A percentile compares a stretch with the other conserved stretches of the same genome.
Evolutionary conservation across 1,140 invertebrate genomes (phyloP).

Genomic region (Zaprionus africanus): DNA sequence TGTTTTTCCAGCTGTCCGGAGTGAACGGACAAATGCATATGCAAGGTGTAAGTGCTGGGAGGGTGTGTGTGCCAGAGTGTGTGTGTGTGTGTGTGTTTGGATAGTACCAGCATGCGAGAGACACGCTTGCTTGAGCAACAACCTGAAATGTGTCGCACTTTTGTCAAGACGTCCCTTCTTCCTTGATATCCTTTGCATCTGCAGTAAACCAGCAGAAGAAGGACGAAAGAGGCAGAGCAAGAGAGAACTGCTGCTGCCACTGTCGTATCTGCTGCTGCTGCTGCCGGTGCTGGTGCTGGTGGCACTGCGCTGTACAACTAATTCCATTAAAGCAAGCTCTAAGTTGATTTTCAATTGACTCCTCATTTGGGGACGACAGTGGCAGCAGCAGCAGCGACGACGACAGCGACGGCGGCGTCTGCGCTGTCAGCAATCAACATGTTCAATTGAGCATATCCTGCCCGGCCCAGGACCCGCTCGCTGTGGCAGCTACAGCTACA

Average conservation of each 20-base stretch:
- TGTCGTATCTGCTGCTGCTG: conserved; percentile 30
- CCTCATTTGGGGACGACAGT: conserved; percentile 59
- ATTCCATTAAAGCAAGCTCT: conserved; percentile 80
- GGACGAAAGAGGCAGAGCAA: neutral
- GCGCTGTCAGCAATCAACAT: conserved; percentile 80
- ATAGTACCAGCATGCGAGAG: conserved; percentile 4
- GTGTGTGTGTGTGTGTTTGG: conserved; percentile 3
- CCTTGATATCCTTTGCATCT: conserved; percentile 37
- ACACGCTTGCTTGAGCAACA: conserved; percentile 27
- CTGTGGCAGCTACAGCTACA: conserved; percentile 15
- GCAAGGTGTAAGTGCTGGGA: neutral
- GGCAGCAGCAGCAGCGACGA: neutral
- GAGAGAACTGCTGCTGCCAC: conserved; percentile 30
- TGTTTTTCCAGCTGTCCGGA: conserved; percentile 47
- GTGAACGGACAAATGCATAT: conserved; percentile 8
- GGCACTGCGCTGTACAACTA: conserved; percentile 63
- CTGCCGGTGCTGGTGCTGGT: conserved; percentile 15
- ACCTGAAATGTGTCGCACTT: conserved; percentile 24
- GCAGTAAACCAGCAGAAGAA: neutral
- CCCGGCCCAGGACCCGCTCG: conserved; percentile 7
- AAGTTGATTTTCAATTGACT: conserved; percentile 83
- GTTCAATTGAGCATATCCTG: conserved; percentile 81
- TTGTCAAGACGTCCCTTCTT: conserved; percentile 21
- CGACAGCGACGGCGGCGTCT: conserved; percentile 28
- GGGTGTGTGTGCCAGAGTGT: neutral